A percentile compares a stretch with the other conserved stretches of the same genome.
phyloP scores from a whole-genome alignment of 2,888 invertebrate species.

The Tortricodes alternella region DNA sequence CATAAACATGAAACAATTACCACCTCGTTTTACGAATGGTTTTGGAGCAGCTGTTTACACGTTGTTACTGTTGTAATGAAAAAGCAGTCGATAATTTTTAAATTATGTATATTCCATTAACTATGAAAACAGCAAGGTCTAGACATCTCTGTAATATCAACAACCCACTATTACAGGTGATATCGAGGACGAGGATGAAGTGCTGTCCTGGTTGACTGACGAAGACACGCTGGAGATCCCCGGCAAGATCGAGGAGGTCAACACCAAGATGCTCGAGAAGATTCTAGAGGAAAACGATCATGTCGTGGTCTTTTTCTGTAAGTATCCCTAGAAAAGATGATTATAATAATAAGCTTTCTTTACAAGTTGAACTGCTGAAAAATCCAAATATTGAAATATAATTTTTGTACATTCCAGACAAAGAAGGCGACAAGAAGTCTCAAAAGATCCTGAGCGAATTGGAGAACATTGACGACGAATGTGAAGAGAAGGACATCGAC shows the following conservation, averaged over 20 bases:
- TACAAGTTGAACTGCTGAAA: too few species aligned
- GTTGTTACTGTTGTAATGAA: too few species aligned
- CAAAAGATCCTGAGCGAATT: constrained; percentile 93
- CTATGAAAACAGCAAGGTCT: too few species aligned
- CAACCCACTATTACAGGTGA: constrained; percentile 81
- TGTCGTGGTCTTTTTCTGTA: constrained; percentile 96
- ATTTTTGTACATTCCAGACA: constrained; percentile 81
- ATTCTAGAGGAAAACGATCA: constrained; percentile 93
- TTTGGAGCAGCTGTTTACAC: too few species aligned
- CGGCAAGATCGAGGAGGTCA: constrained; percentile 96
- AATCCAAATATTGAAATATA: not conserved
- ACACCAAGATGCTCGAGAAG: constrained; percentile 94
- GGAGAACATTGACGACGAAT: constrained; percentile 96
- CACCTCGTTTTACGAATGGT: too few species aligned
- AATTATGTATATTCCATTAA: too few species aligned
- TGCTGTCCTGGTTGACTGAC: constrained; percentile 94
- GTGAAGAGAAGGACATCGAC: constrained; percentile 94
- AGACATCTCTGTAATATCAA: not conserved
- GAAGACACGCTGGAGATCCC: constrained; percentile 95
- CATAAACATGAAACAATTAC: too few species aligned
- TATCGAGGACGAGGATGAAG: constrained; percentile 95
- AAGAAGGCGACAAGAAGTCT: constrained; percentile 94
- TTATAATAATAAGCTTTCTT: too few species aligned
- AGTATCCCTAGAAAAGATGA: too few species aligned
- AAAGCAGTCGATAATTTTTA: too few species aligned